Conservation (phyloP, 2,113 vertebrate species). For the Coturnix japonica region DNA sequence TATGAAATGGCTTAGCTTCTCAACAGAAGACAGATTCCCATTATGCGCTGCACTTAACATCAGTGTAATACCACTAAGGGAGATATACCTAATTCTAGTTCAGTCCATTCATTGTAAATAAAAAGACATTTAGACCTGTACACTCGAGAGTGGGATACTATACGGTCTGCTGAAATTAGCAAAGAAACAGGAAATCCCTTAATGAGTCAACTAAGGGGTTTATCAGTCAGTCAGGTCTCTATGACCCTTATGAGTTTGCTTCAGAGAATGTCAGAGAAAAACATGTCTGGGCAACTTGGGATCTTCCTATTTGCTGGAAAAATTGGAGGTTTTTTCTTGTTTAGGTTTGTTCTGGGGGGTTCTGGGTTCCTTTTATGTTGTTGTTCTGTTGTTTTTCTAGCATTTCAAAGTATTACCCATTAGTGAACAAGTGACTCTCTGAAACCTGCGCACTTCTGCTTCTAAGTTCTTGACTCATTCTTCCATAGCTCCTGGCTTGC, state of each 20-base stretch:
- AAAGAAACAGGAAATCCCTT: neutral
- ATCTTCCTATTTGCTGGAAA: neutral
- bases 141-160: neutral
- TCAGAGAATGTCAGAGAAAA: neutral
- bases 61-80: neutral
- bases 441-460: neutral
- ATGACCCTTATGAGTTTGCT: neutral
- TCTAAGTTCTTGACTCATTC: neutral
- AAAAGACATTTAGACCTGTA: neutral
- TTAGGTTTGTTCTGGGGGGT: too few relatives aligned
- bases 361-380: neutral
- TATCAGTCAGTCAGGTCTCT: neutral
- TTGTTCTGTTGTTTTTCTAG: neutral
- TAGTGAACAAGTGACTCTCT: neutral
- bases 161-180: neutral
- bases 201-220: neutral
- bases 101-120: neutral
- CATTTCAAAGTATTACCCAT: neutral
- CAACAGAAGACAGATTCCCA: neutral
- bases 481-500: neutral
- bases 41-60: neutral
- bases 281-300: neutral
- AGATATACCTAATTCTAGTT: neutral
- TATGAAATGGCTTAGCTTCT: constrained; percentile 10
- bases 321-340: too few relatives aligned